These are phyloP conservation scores for Ophion ventricosus DNA, from an alignment of 2,888 invertebrate species.

Conservation along the genomic window DNA sequence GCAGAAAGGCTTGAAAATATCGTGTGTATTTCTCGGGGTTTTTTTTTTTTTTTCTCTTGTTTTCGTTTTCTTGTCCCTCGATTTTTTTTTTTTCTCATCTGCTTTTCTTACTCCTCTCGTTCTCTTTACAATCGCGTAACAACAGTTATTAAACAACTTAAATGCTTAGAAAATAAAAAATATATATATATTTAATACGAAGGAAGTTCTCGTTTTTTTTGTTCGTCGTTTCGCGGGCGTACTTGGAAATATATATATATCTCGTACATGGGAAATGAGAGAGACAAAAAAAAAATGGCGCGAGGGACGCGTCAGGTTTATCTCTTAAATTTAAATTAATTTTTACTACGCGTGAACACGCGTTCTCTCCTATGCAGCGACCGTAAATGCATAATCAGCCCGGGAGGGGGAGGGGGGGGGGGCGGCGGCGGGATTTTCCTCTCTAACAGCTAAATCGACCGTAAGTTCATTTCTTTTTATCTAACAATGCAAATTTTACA, in stretches of 20 bases:
- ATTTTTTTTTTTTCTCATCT: not conserved
- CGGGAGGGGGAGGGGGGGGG: not conserved
- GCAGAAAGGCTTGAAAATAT: conserved; percentile 61
- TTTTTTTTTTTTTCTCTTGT: conserved; percentile 32
- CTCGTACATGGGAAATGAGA: conserved; percentile 9
- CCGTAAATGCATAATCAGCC: not conserved
- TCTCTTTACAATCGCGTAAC: conserved; percentile 61
- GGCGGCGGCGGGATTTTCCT: not conserved
- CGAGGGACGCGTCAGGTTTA: conserved; percentile 1
- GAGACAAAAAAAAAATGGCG: not conserved
- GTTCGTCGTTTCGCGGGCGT: conserved; percentile 20
- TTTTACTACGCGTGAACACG: conserved; percentile 31
- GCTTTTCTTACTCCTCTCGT: conserved; percentile 1
- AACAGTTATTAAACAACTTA: conserved; percentile 70
- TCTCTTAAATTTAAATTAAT: conserved; percentile 48
- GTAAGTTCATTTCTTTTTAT: too few relatives aligned
- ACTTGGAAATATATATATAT: conserved; percentile 2
- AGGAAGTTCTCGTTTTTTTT: conserved; percentile 43
- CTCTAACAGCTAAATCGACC: not conserved
- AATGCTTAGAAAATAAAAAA: conserved; percentile 72
- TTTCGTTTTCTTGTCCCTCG: not conserved
- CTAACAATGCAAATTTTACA: not conserved
- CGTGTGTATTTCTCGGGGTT: conserved; percentile 54
- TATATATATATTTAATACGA: conserved; percentile 70
- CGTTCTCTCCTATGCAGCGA: conserved; percentile 15